Evolutionary conservation across 1,140 invertebrate species (phyloP).

Genomic region (Bradysia coprophila): DNA sequence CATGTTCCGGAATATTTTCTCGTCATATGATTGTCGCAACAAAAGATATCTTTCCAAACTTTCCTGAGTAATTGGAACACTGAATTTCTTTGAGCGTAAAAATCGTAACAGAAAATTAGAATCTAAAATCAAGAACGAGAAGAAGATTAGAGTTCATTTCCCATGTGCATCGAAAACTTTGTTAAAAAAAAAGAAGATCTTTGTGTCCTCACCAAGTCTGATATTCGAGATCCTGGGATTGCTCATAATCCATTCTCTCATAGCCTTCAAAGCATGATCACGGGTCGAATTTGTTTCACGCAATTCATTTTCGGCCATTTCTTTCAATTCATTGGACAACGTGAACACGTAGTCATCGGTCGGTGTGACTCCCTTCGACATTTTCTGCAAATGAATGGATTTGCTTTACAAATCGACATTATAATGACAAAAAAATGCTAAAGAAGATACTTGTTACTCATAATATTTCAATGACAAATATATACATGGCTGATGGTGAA

Average conservation of each 20-base stretch:
- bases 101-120: conserved; percentile 55
- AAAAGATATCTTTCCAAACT: conserved; percentile 64
- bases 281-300: conserved; percentile 45
- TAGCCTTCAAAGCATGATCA: conserved; percentile 40
- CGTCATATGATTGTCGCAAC: conserved; percentile 44
- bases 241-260: conserved; percentile 50
- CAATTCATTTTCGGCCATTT: conserved; percentile 44
- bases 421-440: too few relatives aligned
- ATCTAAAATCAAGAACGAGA: conserved; percentile 28
- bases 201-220: conserved; percentile 36
- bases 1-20: conserved; percentile 15
- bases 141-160: too few relatives aligned
- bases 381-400: too few relatives aligned
- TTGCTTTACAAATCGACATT: too few relatives aligned
- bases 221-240: conserved; percentile 49
- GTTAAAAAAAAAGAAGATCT: not conserved
- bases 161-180: too few relatives aligned
- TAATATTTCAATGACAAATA: too few relatives aligned
- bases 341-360: conserved; percentile 39
- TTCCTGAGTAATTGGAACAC: conserved; percentile 60
- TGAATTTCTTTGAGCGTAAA: conserved; percentile 66
- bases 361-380: conserved; percentile 27
- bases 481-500: too few relatives aligned
- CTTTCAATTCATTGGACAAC: conserved; percentile 35
- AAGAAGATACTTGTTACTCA: too few relatives aligned